phyloP scores from a whole-genome alignment of 2,113 vertebrate genomes.

The sheep (Ovis aries) region ARS-UI_Ramb_v3.0 NC_056054.1:252672001-252672500 shows the following conservation, averaged over 20 bases:
- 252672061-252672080: not conserved
- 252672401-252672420: not conserved
- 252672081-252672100: not conserved
- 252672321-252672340: not conserved
- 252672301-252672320: not conserved
- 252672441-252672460: not conserved
- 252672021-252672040: not conserved
- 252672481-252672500: constrained; percentile 9
- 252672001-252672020: not conserved
- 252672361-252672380: not conserved
- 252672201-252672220: not conserved
- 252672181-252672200: not conserved
- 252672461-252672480: not conserved
- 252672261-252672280: not conserved
- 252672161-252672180: not conserved
- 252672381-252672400: not conserved
- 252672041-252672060: not conserved
- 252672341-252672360: not conserved
- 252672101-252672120: not conserved
- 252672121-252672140: not conserved
- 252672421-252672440: not conserved
- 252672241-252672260: not conserved
- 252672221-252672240: not conserved
- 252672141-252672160: not conserved
- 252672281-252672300: not conserved